Evolutionary conservation across 30 jellyfish, hydroid and myxozoan species (phyloP), one percentile per base, ranked within the genome.

Genomic region (Rhopilema esculentum): DNA sequence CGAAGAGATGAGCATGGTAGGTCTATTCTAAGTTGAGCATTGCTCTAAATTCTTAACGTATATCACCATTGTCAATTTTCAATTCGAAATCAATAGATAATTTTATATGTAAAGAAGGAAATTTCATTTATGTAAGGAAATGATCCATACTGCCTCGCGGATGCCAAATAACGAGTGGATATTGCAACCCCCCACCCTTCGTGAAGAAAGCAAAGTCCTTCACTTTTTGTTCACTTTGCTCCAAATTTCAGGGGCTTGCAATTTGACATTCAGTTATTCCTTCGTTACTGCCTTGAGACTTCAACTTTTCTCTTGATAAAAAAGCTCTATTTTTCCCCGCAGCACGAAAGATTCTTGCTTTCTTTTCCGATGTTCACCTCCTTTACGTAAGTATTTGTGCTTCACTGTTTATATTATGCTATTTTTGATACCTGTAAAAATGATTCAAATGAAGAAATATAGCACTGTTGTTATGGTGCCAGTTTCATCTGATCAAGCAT

Each of bases 281-380:
- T 40, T 12, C 57, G 6, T 2, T 12, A 40, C 57, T 40, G 57
- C 57, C 6, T 40, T 40, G 57, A 40, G 57, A 40, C 57, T 40
- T 40, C 9, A n/a, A n/a, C n/a, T n/a, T n/a, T n/a, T n/a, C n/a
- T n/a, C n/a, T n/a, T n/a, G n/a, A n/a, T n/a, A n/a, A n/a, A n/a
- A n/a, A n/a, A n/a, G n/a, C n/a, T n/a, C n/a, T n/a, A n/a, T n/a
- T n/a, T n/a, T n/a, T n/a, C n/a, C n/a, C 74, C 66, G 24, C 69
- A 92, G 98, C 92, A 92, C 32, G 98, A 92, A 65, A 63, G 77
- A 29, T 92, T 92, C 73, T 69, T 92, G 84, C 74, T 92, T 49
- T 92, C 97, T 0, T 87, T 87, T 32, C 98, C 98, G n/a, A 87
- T 72, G 75, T 79, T 92, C 79, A 92, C 91, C 24, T 82, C 97